Conservation (phyloP, 1,140 invertebrate species). For the Ridgeia piscesae region DNA sequence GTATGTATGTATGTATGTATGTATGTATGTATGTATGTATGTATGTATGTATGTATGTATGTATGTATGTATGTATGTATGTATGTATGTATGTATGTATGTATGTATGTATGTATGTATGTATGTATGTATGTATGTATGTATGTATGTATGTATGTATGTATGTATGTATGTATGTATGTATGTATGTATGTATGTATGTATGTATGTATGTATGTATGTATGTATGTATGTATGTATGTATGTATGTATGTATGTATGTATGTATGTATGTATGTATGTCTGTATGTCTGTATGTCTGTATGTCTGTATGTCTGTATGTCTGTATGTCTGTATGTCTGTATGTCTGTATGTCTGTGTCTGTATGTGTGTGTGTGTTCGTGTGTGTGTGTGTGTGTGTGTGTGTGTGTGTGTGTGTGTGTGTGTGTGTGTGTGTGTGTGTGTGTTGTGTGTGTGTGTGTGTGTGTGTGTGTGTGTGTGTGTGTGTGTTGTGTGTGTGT, state of each 20-base stretch:
- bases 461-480: background rate
- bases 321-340: background rate
- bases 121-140: too few species aligned
- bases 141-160: too few species aligned
- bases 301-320: slow-evolving; percentile 11
- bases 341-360: background rate
- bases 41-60: too few species aligned
- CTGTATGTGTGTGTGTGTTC: background rate
- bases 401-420: background rate
- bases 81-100: too few species aligned
- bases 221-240: background rate
- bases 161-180: background rate
- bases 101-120: too few species aligned
- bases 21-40: too few species aligned
- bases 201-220: background rate
- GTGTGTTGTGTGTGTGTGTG: background rate
- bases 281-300: background rate
- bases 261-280: background rate
- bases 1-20: too few species aligned
- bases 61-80: background rate
- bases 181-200: background rate
- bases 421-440: background rate
- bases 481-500: background rate
- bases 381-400: background rate
- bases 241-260: background rate